Conservation (phyloP, 2,113 vertebrate species). For the Eulemur rufifrons region DNA sequence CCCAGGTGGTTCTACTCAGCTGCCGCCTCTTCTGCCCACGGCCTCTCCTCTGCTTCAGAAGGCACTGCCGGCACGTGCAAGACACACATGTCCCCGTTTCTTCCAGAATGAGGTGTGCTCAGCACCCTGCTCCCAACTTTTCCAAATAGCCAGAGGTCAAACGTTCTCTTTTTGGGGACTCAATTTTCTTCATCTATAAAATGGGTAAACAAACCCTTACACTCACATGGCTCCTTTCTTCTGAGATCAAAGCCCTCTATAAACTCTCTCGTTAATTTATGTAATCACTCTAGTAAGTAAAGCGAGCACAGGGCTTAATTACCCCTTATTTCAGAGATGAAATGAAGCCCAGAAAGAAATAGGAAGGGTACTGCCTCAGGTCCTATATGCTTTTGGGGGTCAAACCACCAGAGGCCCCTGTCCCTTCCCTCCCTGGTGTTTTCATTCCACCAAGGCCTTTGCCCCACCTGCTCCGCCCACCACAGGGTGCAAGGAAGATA, state of each 20-base stretch:
- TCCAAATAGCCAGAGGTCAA: neutral
- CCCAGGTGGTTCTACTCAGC: neutral
- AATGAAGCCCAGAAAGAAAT: neutral
- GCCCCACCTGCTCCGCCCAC: neutral
- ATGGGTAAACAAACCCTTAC: neutral
- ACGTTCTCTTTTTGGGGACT: neutral
- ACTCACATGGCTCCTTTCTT: neutral
- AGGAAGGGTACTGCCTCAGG: neutral
- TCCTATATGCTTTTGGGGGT: too few species aligned
- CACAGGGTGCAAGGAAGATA: neutral
- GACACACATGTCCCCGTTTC: neutral
- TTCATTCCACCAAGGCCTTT: too few species aligned
- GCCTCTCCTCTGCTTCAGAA: neutral
- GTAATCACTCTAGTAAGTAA: neutral
- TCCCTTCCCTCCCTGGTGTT: neutral
- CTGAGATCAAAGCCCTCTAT: neutral
- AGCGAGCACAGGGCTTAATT: neutral
- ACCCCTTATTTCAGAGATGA: neutral
- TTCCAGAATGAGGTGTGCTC: neutral
- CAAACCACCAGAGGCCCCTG: neutral
- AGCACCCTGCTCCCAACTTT: neutral
- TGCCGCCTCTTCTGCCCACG: neutral
- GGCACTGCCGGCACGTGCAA: accelerated
- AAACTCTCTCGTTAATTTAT: neutral
- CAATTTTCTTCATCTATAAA: neutral